Percentiles rank a stretch among this genome's conserved stretches.
phyloP scores from a whole-genome alignment of 2,888 invertebrate species.

The Dolomedes plantarius region DNA sequence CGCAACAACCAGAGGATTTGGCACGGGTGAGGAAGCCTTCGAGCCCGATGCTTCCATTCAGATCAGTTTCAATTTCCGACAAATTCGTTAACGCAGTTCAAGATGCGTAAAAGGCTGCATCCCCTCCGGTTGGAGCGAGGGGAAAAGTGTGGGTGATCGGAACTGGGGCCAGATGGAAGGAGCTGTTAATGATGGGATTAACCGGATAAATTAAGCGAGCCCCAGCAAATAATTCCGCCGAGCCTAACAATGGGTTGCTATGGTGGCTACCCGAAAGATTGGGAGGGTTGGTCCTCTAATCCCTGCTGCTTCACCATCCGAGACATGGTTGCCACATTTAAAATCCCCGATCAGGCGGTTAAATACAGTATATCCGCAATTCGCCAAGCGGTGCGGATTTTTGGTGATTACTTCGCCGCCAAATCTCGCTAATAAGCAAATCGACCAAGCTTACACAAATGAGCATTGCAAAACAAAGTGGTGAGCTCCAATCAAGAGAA shows the following conservation, averaged over 20 bases:
- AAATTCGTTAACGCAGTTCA: slow-evolving; percentile 60
- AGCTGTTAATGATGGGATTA: slow-evolving; percentile 71
- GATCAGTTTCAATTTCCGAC: slow-evolving; percentile 69
- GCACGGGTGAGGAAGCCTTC: slow-evolving; percentile 46
- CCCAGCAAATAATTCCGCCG: slow-evolving; percentile 46
- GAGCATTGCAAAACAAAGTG: slow-evolving; percentile 6
- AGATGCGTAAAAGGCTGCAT: slow-evolving; percentile 36
- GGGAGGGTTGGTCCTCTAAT: slow-evolving; percentile 37
- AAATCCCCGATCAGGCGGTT: slow-evolving; percentile 64
- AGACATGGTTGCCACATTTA: slow-evolving; percentile 68
- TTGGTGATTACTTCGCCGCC: slow-evolving; percentile 48
- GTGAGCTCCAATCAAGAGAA: background rate
- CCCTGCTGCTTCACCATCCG: slow-evolving; percentile 56
- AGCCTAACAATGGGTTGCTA: slow-evolving; percentile 60
- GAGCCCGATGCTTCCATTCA: slow-evolving; percentile 59
- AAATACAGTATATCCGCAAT: slow-evolving; percentile 58
- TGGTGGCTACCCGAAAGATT: slow-evolving; percentile 65
- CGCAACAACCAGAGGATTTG: slow-evolving; percentile 51
- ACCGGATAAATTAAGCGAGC: slow-evolving; percentile 68
- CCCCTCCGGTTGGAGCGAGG: slow-evolving; percentile 20
- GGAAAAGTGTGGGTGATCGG: slow-evolving; percentile 30
- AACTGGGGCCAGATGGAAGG: slow-evolving; percentile 68
- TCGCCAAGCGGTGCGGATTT: slow-evolving; percentile 63
- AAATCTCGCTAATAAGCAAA: slow-evolving; percentile 68
- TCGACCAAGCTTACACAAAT: slow-evolving; percentile 28